Evolutionary conservation across 2,797 vertebrate genomes (phyloP).

Genomic region (Chelidonichthys spinosus): DNA sequence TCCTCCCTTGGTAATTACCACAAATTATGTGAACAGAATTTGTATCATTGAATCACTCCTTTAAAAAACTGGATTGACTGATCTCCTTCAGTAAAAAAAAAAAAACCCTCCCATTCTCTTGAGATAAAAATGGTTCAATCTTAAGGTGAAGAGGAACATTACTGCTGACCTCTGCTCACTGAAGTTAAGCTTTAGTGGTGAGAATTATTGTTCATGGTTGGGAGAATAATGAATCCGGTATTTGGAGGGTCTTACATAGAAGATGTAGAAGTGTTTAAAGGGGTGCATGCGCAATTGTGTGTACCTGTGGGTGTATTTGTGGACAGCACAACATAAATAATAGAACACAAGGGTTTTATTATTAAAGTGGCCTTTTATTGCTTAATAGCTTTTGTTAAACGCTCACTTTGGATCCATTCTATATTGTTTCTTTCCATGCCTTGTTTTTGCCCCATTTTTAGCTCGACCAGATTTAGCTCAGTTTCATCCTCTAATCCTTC

Average conservation of each 20-base stretch:
- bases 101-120: slow-evolving; percentile 3
- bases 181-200: slow-evolving; percentile 19
- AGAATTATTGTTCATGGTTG: slow-evolving; percentile 18
- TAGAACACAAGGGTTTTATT: slow-evolving; percentile 66
- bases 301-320: slow-evolving; percentile 35
- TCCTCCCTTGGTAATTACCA: slow-evolving; percentile 9
- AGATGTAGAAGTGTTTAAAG: slow-evolving; percentile 9
- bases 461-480: slow-evolving; percentile 77
- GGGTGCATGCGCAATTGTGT: not conserved
- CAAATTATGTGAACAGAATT: slow-evolving; percentile 39
- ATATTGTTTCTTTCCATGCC: slow-evolving; percentile 69
- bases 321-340: slow-evolving; percentile 67
- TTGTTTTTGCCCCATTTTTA: slow-evolving; percentile 75
- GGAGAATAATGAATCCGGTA: slow-evolving; percentile 23
- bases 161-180: slow-evolving; percentile 30
- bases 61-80: slow-evolving; percentile 25
- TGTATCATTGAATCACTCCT: slow-evolving; percentile 21
- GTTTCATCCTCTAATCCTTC: slow-evolving; percentile 82
- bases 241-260: slow-evolving; percentile 26
- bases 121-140: slow-evolving; percentile 44
- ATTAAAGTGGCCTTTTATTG: slow-evolving; percentile 77
- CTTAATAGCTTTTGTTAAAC: slow-evolving; percentile 77
- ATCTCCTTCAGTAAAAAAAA: slow-evolving; percentile 13
- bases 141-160: slow-evolving; percentile 39
- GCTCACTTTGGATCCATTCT: slow-evolving; percentile 64